Conservation (phyloP, 2,113 vertebrate species). For the Hepsetus odoe region DNA sequence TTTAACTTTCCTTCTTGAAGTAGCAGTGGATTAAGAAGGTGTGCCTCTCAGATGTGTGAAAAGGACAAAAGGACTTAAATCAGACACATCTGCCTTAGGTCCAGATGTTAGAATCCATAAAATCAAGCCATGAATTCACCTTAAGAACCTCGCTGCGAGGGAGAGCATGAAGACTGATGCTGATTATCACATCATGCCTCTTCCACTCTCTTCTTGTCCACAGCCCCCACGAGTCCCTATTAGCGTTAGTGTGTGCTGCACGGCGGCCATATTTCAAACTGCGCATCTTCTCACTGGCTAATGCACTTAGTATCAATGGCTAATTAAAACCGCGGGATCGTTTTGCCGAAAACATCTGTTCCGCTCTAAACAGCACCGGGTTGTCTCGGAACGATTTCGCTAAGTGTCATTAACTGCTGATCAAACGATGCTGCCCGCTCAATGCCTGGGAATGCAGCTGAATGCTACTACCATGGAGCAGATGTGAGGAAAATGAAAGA, state of each 20-base stretch:
- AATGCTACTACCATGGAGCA: background rate
- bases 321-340: slow-evolving; percentile 70
- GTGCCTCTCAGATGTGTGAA: slow-evolving; percentile 1
- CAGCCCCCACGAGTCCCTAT: slow-evolving; percentile 13
- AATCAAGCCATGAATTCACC: background rate
- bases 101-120: slow-evolving; percentile 40
- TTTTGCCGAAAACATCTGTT: slow-evolving; percentile 73
- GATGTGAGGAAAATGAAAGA: background rate
- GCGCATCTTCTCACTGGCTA: slow-evolving; percentile 55
- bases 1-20: background rate
- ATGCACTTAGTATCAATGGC: slow-evolving; percentile 70
- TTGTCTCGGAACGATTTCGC: slow-evolving; percentile 66
- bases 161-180: background rate
- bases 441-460: slow-evolving; percentile 47
- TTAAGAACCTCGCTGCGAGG: slow-evolving; percentile 9
- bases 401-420: slow-evolving; percentile 73
- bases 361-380: slow-evolving; percentile 65
- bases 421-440: slow-evolving; percentile 66
- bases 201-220: background rate
- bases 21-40: background rate
- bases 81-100: slow-evolving; percentile 12
- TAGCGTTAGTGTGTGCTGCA: slow-evolving; percentile 25
- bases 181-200: background rate
- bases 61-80: slow-evolving; percentile 32
- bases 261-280: slow-evolving; percentile 59